Conservation (phyloP, 2,888 invertebrate genomes). For the Noctuana brunneofusca region DNA sequence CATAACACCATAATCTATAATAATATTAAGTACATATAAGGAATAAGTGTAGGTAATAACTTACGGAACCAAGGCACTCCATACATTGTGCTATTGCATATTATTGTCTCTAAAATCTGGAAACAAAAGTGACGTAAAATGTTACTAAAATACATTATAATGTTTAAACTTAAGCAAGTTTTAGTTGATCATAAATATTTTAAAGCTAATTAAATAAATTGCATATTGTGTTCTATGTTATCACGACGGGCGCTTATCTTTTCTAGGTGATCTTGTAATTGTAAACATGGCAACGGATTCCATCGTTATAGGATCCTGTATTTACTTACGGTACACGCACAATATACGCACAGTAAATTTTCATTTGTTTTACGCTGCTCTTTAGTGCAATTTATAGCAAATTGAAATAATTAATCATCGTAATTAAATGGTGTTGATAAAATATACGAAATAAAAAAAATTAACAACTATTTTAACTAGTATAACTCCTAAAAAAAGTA, state of each 20-base stretch:
- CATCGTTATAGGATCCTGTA: conserved; percentile 1
- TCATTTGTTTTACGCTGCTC: not conserved
- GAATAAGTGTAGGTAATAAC: too few relatives aligned
- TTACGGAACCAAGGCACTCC: too few relatives aligned
- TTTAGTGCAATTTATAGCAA: too few relatives aligned
- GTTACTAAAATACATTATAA: too few relatives aligned
- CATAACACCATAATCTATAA: too few relatives aligned
- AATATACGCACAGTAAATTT: conserved; percentile 9
- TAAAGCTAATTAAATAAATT: conserved; percentile 5
- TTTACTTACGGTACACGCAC: conserved; percentile 17
- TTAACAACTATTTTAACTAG: not conserved
- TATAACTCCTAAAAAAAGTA: not conserved
- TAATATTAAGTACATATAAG: too few relatives aligned
- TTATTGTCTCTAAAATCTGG: too few relatives aligned
- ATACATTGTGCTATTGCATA: too few relatives aligned
- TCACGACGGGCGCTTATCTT: conserved; percentile 25
- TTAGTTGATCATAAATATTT: not conserved
- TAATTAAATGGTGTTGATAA: too few relatives aligned
- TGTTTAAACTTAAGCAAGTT: not conserved
- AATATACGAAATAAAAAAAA: not conserved
- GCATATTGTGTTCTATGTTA: conserved; percentile 12
- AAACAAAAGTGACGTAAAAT: too few relatives aligned
- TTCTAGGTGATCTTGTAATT: conserved; percentile 22
- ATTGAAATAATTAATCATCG: too few relatives aligned
- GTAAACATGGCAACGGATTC: conserved; percentile 6